Percentiles rank a stretch among this genome's conserved stretches.
Conservation (phyloP, 2,888 invertebrate species). For the Cylloceria caligata region DNA sequence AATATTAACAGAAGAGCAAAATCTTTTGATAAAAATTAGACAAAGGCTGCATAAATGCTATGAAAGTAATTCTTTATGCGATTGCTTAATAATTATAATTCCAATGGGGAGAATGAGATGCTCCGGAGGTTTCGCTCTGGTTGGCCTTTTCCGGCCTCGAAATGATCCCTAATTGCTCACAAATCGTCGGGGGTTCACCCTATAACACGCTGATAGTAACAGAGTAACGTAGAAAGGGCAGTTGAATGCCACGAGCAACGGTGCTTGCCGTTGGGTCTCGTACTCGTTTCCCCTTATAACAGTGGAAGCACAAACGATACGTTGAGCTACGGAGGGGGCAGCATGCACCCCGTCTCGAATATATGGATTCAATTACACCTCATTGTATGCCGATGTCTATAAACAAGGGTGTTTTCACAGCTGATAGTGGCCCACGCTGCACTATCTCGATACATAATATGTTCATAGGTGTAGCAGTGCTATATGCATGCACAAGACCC, state of each 20-base stretch:
- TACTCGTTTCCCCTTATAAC: slow-evolving; percentile 8
- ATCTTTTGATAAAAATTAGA: slow-evolving; percentile 3
- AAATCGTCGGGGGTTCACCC: slow-evolving; percentile 78
- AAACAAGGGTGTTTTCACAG: slow-evolving; percentile 83
- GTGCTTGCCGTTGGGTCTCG: slow-evolving; percentile 47
- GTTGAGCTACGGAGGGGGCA: slow-evolving; percentile 16
- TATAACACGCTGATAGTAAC: slow-evolving; percentile 43
- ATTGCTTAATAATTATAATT: not conserved
- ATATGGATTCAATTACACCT: slow-evolving; percentile 83
- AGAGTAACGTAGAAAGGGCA: slow-evolving; percentile 28
- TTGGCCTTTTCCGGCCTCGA: slow-evolving; percentile 59
- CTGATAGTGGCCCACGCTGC: slow-evolving; percentile 76
- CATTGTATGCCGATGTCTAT: slow-evolving; percentile 82
- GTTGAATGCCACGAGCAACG: slow-evolving; percentile 59
- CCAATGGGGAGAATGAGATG: not conserved
- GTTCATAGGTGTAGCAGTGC: not conserved
- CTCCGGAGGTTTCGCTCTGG: slow-evolving; percentile 32
- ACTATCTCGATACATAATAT: slow-evolving; percentile 39
- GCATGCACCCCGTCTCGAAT: slow-evolving; percentile 73
- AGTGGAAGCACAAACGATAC: not conserved
- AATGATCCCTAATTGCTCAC: slow-evolving; percentile 81
- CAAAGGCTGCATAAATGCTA: not conserved
- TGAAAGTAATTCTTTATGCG: not conserved
- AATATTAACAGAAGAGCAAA: not conserved
- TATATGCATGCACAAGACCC: slow-evolving; percentile 16